Evolutionary conservation across 2,888 invertebrate genomes (phyloP).

Genomic region (Microdon myrmicae): DNA sequence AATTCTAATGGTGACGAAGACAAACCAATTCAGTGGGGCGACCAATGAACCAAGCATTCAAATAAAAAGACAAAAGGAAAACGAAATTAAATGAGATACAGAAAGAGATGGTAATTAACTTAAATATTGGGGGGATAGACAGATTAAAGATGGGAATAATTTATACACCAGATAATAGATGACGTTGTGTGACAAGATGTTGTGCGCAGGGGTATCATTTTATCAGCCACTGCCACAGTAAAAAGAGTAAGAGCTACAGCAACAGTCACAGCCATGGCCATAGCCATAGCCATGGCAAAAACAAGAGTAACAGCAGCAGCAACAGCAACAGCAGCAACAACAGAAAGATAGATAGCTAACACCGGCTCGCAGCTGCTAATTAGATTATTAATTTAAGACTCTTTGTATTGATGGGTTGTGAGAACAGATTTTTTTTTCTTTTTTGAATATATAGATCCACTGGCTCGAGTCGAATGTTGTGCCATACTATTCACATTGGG

Average conservation of each 20-base stretch:
- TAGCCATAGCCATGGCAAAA: too few species aligned
- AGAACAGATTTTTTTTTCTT: conserved; percentile 9
- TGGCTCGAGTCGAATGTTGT: too few species aligned
- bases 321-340: not conserved
- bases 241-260: too few species aligned
- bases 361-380: conserved; percentile 32
- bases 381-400: conserved; percentile 43
- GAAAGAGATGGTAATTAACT: conserved; percentile 31
- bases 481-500: too few species aligned
- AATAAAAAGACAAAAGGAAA: conserved; percentile 10
- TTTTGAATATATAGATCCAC: too few species aligned
- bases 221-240: too few species aligned
- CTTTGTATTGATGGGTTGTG: conserved; percentile 13
- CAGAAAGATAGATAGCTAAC: too few species aligned
- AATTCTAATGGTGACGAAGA: too few species aligned
- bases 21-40: too few species aligned
- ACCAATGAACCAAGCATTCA: conserved; percentile 3
- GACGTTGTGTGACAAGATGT: conserved; percentile 36
- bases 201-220: too few species aligned
- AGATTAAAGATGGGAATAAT: conserved; percentile 31
- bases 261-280: too few species aligned
- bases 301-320: conserved; percentile 14
- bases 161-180: conserved; percentile 45
- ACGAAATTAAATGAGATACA: conserved; percentile 19
- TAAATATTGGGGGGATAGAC: conserved; percentile 15